These are phyloP conservation scores for Myotis findleyi DNA, from an alignment of 2,797 vertebrate species.

Conservation along the genomic window DNA sequence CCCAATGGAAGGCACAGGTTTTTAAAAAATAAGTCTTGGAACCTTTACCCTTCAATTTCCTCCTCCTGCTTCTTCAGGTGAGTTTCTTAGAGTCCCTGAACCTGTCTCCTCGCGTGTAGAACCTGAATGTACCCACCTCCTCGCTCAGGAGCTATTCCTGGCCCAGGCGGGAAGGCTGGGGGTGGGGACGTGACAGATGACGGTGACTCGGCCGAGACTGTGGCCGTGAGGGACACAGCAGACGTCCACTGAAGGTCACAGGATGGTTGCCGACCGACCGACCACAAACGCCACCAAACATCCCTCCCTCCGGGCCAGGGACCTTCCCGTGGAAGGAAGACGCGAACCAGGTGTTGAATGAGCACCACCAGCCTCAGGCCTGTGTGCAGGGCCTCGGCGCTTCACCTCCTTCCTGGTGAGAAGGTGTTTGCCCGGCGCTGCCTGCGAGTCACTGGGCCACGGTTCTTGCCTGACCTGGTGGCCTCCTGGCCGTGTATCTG, in stretches of 20 bases:
- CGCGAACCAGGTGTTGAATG: constrained; percentile 74
- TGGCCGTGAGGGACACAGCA: background rate
- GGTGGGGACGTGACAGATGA: no score
- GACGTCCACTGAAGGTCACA: background rate
- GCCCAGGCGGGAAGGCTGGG: rapidly evolving
- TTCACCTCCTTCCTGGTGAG: constrained; percentile 69
- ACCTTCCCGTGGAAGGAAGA: no score
- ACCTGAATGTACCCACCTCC: no score
- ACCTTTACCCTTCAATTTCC: background rate
- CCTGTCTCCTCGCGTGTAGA: background rate
- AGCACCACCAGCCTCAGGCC: background rate
- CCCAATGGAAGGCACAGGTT: background rate
- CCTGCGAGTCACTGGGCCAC: constrained; percentile 26
- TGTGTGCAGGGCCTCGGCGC: constrained; percentile 46
- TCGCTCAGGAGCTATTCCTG: background rate
- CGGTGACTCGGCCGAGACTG: background rate
- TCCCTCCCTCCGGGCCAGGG: background rate
- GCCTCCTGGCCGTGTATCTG: constrained; percentile 81
- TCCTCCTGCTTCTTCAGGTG: background rate
- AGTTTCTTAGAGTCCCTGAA: background rate
- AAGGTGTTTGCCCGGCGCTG: constrained; percentile 65
- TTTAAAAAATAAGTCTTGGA: background rate
- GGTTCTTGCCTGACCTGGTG: constrained; percentile 73
- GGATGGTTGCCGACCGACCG: constrained; percentile 59
- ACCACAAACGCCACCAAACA: background rate